A percentile compares a stretch with the other conserved stretches of the same genome.
Conservation (phyloP, 1,140 invertebrate genomes). For the Cyrtorhinus lividipennis region DNA sequence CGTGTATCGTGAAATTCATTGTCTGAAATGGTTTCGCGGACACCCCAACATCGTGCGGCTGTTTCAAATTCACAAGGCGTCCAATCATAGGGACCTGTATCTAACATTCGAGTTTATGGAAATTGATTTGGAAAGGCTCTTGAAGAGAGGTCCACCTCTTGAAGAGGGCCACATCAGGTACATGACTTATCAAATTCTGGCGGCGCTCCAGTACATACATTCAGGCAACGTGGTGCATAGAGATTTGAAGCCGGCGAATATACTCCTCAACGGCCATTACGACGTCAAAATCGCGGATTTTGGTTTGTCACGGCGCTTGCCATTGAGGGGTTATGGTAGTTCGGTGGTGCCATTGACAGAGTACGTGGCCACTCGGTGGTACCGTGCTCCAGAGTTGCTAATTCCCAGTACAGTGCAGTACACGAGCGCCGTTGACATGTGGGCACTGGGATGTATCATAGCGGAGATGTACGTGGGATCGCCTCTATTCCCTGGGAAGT, state of each 20-base stretch:
- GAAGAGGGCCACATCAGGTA: conserved; percentile 90
- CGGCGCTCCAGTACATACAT: conserved; percentile 89
- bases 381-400: conserved; percentile 88
- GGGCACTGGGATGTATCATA: conserved; percentile 92
- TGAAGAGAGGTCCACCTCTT: conserved; percentile 80
- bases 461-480: conserved; percentile 83
- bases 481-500: conserved; percentile 85
- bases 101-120: conserved; percentile 97
- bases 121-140: conserved; percentile 92
- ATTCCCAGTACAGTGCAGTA: conserved; percentile 71
- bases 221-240: conserved; percentile 94
- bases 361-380: conserved; percentile 97
- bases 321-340: conserved; percentile 35
- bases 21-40: conserved; percentile 77
- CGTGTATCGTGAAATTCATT: conserved; percentile 90
- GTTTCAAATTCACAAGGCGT: conserved; percentile 79
- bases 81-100: conserved; percentile 93
- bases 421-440: conserved; percentile 95
- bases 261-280: conserved; percentile 54
- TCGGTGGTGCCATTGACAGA: conserved; percentile 65
- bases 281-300: conserved; percentile 82
- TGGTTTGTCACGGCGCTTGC: conserved; percentile 78
- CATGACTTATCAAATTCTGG: conserved; percentile 93
- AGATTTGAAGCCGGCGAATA: conserved; percentile 76
- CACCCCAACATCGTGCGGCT: conserved; percentile 93